These are phyloP conservation scores for Epinephelus fuscoguttatus DNA, from an alignment of 2,113 vertebrate genomes.

Conservation along the genomic window DNA sequence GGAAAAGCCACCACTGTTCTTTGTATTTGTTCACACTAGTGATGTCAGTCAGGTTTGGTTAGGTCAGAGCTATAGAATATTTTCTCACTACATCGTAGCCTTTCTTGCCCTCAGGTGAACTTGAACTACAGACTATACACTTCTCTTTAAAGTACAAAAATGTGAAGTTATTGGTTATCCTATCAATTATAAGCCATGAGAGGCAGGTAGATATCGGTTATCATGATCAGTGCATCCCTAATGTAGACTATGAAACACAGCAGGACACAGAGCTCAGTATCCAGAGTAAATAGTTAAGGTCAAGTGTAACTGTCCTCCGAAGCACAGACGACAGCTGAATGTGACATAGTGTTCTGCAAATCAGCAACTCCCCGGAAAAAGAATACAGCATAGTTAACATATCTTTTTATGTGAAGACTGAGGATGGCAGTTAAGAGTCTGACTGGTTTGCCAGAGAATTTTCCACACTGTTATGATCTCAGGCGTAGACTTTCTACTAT, in stretches of 20 bases:
- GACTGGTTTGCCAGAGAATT: constrained; percentile 79
- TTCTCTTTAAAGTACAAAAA: no score
- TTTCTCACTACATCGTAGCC: no score
- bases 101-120: no score
- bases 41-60: no score
- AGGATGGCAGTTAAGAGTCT: constrained; percentile 75
- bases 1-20: no score
- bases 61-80: no score
- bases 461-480: constrained; percentile 72
- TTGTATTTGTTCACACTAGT: no score
- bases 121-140: no score
- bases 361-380: constrained; percentile 80
- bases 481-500: constrained; percentile 60
- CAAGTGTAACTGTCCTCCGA: not conserved
- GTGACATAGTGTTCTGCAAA: constrained; percentile 80
- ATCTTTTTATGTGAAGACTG: constrained; percentile 60
- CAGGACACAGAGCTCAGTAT: not conserved
- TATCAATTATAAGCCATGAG: no score
- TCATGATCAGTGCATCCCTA: no score
- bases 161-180: no score
- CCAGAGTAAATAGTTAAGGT: constrained; percentile 15
- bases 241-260: not conserved
- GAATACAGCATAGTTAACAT: constrained; percentile 51
- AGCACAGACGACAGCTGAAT: constrained; percentile 9
- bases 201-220: no score